Base-by-base conservation (phyloP, 2,888 invertebrate species). In the Drosophila austrosaltans region DNA sequence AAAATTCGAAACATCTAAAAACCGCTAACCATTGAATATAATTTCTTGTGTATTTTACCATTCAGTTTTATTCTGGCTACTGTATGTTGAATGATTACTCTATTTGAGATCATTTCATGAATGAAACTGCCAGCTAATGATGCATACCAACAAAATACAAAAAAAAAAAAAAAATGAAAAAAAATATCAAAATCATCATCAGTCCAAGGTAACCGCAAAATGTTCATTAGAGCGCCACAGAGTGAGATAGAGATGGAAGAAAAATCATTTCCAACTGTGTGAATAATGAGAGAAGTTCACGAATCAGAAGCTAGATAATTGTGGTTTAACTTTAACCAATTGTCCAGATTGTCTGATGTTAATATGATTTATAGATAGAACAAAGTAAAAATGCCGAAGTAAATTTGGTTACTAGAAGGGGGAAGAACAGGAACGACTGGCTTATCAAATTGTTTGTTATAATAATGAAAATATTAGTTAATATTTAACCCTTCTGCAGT, bases 51-150 rank as follows among this genome's bases (percentile, higher is more conserved):
- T 12, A 48, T 48, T 48, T 48, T 12, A 48, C 36, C 36, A 36
- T 36, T 42, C 16, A 16, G 42, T 6, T 42, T 42, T 42, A 42
- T 48, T 48, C 48, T 48, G 48, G 72, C 72, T 62, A 72, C 72
- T 66, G 72, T 72, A 40, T 61, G 65, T 56, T 42, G 5, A 12
- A 32, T 72, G 72, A 72, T 72, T 73, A 72, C 72, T 72, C 58
- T 61, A 72, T 72, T 72, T 74, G 42, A 54, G 66, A 62, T 76
- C 48, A 64, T 62, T 84, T 69, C 59, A 87, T 87, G 73, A 84
- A 86, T 82, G 87, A 77, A 86, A 71, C 71, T 57, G 53, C 42
- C 67, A 68, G 53, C 71, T 83, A 83, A 87, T 87, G 87, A 87
- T 83, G 75, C 87, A 69, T 72, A 66, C 22, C 39, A 39, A 12